Evolutionary conservation across 2,888 invertebrate species (phyloP), one percentile per base, ranked within the genome.

Genomic region (Drosophila nigricruria): DNA sequence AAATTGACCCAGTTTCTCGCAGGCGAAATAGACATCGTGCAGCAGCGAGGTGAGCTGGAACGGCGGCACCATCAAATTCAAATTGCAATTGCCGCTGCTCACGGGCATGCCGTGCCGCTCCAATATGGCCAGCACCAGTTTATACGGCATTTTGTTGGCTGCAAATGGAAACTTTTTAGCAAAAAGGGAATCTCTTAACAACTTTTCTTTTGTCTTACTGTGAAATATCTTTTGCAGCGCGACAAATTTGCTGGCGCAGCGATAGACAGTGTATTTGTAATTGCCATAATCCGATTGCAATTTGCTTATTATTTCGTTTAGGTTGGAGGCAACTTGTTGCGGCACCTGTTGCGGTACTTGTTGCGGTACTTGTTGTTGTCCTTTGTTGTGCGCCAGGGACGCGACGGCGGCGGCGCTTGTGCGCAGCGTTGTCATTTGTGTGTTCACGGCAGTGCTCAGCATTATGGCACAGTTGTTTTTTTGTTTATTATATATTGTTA

Each of bases 241-340:
- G 3, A 91, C 82, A 54, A 92, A 82, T 81, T 93, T 93, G 14
- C 87, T 81, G 16, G 92, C 92, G 71, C 92, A 91, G 10, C 93
- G 90, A 79, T 93, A 93, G 16, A 92, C 92, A 0, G 92, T 92
- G 60, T 91, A 93, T 69, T 92, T 93, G 65, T 90, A 92, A 16
- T 80, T 69, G 9, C 83, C 72, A 64, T 87, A 93, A 56, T 92
- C 91, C 53, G 69, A 58, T 49, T 90, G 85, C n/a, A 92, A 64
- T 62, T 91, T 83, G 0, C 81, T 75, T 73, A 92, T 88, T 14
- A 92, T 90, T 8, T 84, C 82, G 0, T 72, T 42, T 36, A 92
- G 60, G 43, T 60, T 79, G 8, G 61, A 38, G 25, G 50, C 61
- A 63, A 73, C 79, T 67, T 77, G 76, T 79, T 79, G 71, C 66